These are phyloP conservation scores for Hoplodrina ambigua DNA, from an alignment of 2,888 invertebrate genomes.

Conservation along the genomic window DNA sequence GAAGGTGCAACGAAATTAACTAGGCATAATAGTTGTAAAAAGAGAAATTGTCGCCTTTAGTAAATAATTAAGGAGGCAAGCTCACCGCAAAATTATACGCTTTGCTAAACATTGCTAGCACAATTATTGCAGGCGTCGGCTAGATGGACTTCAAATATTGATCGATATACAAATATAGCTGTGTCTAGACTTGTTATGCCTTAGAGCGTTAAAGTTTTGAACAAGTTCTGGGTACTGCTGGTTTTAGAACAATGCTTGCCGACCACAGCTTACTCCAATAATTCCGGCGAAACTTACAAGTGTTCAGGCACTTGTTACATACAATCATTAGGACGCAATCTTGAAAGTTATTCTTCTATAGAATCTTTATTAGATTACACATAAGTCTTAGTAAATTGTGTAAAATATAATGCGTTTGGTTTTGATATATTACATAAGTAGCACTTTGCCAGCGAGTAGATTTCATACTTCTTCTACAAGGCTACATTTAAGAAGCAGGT, in stretches of 20 bases:
- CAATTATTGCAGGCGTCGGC: conserved; percentile 31
- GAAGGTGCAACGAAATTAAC: not conserved
- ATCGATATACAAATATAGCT: not conserved
- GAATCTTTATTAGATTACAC: conserved; percentile 4
- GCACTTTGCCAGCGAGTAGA: too few species aligned
- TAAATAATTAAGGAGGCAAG: not conserved
- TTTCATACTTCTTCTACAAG: too few species aligned
- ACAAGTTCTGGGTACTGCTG: conserved; percentile 25
- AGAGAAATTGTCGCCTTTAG: not conserved
- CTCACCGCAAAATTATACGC: conserved; percentile 28
- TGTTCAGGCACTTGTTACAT: not conserved
- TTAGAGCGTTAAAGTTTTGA: conserved; percentile 11
- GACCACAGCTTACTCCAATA: conserved; percentile 2
- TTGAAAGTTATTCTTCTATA: not conserved
- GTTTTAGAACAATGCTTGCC: conserved; percentile 26
- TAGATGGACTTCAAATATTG: conserved; percentile 27
- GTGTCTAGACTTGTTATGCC: conserved; percentile 5
- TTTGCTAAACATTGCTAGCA: conserved; percentile 30
- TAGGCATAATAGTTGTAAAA: conserved; percentile 1
- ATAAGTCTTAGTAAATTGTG: conserved; percentile 21
- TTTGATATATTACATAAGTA: conserved; percentile 33
- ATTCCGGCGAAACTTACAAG: conserved; percentile 20
- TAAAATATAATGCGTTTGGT: conserved; percentile 23
- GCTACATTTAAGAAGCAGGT: too few species aligned
- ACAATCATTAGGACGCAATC: conserved; percentile 16